Conservation (phyloP, 2,797 vertebrate genomes). For the Oryzias sinensis region DNA sequence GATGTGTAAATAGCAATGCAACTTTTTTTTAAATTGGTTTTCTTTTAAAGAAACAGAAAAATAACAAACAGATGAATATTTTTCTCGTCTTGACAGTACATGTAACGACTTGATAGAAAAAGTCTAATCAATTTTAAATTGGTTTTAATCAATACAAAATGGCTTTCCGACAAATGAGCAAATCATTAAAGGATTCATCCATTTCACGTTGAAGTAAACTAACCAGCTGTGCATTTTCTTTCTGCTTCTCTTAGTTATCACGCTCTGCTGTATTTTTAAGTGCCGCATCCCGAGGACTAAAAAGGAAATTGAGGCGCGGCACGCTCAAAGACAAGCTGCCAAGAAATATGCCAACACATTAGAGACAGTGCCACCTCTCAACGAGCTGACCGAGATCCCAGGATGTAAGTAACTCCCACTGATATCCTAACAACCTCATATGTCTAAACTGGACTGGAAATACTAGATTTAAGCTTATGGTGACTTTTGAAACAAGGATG, state of each 20-base stretch:
- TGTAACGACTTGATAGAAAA: too few species aligned
- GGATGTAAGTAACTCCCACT: slow-evolving; percentile 75
- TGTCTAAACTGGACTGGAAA: not conserved
- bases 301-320: slow-evolving; percentile 95
- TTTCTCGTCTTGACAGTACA: too few species aligned
- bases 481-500: too few species aligned
- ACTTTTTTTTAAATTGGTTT: too few species aligned
- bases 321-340: slow-evolving; percentile 87
- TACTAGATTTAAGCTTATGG: not conserved
- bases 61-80: too few species aligned
- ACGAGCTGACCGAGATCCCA: slow-evolving; percentile 89
- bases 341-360: slow-evolving; percentile 95
- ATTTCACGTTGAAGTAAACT: not conserved
- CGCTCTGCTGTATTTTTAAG: slow-evolving; percentile 96
- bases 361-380: slow-evolving; percentile 90
- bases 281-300: slow-evolving; percentile 93
- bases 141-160: too few species aligned
- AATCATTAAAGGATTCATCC: not conserved
- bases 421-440: not conserved
- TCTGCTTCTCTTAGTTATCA: slow-evolving; percentile 82
- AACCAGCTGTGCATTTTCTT: not conserved
- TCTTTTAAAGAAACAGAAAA: too few species aligned
- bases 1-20: too few species aligned
- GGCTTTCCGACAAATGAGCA: too few species aligned
- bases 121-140: too few species aligned